Percentiles rank a stretch among this genome's conserved stretches.
phyloP scores from a whole-genome alignment of 2,797 vertebrate species.

The Crocodylus rhombifer region DNA sequence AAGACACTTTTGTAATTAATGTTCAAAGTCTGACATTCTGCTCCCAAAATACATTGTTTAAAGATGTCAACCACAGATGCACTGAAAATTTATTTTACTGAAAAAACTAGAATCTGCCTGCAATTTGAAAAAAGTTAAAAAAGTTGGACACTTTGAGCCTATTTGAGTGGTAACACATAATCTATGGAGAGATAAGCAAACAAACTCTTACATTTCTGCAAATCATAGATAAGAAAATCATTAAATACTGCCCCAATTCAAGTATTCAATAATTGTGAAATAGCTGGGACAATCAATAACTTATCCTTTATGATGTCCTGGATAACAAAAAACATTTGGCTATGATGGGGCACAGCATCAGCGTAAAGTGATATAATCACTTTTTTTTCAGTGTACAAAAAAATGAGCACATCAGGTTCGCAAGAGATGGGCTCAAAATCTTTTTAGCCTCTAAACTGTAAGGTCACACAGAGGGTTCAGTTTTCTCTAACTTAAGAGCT shows the following conservation, averaged over 20 bases:
- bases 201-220: not conserved
- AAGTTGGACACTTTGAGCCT: not conserved
- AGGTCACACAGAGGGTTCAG: not conserved
- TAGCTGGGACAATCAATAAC: not conserved
- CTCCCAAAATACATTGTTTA: not conserved
- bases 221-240: not conserved
- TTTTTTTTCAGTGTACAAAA: not conserved
- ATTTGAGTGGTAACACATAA: not conserved
- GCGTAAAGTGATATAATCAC: accelerated
- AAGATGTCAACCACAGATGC: not conserved
- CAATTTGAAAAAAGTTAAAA: not conserved
- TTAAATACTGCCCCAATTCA: not conserved
- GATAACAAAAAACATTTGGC: not conserved
- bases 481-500: accelerated
- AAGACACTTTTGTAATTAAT: not conserved
- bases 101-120: not conserved
- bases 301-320: not conserved
- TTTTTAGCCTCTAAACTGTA: accelerated
- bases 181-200: not conserved
- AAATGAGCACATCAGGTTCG: accelerated
- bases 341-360: accelerated
- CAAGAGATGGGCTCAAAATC: not conserved
- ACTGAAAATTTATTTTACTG: accelerated
- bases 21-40: not conserved
- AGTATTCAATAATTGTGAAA: not conserved